phyloP scores from a whole-genome alignment of 2,888 invertebrate genomes.

The Anodontia alba region DNA sequence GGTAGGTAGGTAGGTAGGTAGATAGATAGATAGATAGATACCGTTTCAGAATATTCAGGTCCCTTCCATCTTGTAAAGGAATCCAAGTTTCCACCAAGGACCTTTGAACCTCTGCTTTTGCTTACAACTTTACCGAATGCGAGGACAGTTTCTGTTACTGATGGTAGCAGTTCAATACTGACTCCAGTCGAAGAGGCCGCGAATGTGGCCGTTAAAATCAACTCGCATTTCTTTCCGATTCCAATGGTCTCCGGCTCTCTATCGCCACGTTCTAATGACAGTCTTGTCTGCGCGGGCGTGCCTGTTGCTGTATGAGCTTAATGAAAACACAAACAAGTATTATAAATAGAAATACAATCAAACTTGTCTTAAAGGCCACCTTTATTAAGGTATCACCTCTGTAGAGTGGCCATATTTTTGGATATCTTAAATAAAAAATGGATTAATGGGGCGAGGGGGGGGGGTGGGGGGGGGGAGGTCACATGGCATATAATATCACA shows the following conservation, averaged over 20 bases:
- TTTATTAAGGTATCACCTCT: too few species aligned
- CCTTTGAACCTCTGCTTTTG: neutral
- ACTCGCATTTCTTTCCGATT: neutral
- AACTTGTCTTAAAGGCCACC: too few species aligned
- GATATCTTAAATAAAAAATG: too few species aligned
- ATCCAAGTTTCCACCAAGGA: neutral
- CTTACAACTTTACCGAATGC: neutral
- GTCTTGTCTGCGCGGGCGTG: neutral
- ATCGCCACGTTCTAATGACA: neutral
- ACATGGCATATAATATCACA: too few species aligned
- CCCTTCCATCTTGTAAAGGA: neutral
- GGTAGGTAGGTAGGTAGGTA: too few species aligned
- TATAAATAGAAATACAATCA: too few species aligned
- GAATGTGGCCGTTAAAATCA: neutral
- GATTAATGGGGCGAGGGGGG: too few species aligned
- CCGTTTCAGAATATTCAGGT: neutral
- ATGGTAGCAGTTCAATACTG: neutral
- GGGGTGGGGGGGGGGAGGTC: too few species aligned
- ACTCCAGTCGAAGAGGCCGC: neutral
- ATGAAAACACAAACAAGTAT: too few species aligned
- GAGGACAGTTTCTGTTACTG: neutral
- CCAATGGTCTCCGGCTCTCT: neutral
- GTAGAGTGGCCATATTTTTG: too few species aligned
- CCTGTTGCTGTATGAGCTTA: neutral
- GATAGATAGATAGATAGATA: neutral